Evolutionary conservation across 2,113 vertebrate species (phyloP).

Genomic region (Neodon shergylaensis): DNA sequence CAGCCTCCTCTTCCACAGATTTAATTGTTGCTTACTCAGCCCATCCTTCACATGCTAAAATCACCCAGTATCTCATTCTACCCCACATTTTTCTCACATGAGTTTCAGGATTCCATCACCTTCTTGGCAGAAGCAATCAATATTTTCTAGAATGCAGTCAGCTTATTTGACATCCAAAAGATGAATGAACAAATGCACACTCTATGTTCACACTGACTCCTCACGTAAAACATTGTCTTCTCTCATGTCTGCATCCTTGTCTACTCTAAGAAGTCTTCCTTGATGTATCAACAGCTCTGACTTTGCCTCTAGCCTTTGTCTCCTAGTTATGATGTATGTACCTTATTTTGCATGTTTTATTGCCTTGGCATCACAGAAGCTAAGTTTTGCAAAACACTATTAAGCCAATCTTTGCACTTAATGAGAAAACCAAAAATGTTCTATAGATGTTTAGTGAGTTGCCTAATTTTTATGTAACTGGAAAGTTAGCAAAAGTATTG

Average conservation of each 20-base stretch:
- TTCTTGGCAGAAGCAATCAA: not conserved
- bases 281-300: not conserved
- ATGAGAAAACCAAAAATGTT: not conserved
- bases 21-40: not conserved
- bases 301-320: not conserved
- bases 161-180: not conserved
- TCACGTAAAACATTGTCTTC: not conserved
- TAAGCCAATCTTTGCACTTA: not conserved
- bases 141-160: not conserved
- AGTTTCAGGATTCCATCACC: not conserved
- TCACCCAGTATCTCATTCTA: not conserved
- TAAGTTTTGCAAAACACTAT: not conserved
- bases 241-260: too few relatives aligned
- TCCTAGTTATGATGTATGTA: not conserved
- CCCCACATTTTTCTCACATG: not conserved
- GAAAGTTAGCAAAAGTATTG: not conserved
- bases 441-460: not conserved
- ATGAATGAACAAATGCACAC: not conserved
- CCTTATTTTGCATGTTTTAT: not conserved
- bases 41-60: not conserved
- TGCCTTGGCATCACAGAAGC: not conserved
- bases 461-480: not conserved
- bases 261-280: not conserved
- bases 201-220: not conserved
- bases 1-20: not conserved